Conservation (phyloP, 2,113 vertebrate genomes). For the Chitala chitala region DNA sequence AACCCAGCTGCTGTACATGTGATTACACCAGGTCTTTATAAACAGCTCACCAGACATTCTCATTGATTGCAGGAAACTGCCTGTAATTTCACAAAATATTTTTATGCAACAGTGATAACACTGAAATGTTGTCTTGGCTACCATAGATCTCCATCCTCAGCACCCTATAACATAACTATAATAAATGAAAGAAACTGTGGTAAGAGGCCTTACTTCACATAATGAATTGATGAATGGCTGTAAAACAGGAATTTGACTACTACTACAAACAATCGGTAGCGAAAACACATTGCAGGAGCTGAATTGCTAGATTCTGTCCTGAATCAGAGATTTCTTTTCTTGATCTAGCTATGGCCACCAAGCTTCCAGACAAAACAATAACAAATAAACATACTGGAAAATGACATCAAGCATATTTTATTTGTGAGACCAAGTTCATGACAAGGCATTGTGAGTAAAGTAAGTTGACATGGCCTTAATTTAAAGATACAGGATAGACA, state of each 20-base stretch:
- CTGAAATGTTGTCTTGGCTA: neutral
- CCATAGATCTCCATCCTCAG: neutral
- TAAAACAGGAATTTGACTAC: too few species aligned
- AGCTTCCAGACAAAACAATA: constrained; percentile 21
- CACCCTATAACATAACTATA: neutral
- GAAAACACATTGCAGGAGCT: too few species aligned
- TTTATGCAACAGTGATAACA: neutral
- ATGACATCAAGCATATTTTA: constrained; percentile 97
- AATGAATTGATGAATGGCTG: too few species aligned
- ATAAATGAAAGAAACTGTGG: too few species aligned
- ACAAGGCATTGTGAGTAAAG: constrained; percentile 65
- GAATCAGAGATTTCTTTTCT: too few species aligned
- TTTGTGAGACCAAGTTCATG: constrained; percentile 82
- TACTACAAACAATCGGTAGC: too few species aligned
- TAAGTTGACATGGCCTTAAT: constrained; percentile 61
- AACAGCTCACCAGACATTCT: neutral
- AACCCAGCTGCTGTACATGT: constrained; percentile 78
- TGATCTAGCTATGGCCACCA: too few species aligned
- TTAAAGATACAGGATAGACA: constrained; percentile 68
- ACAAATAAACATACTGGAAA: neutral
- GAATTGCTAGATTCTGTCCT: too few species aligned
- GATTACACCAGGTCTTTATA: constrained; percentile 8
- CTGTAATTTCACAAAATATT: too few species aligned
- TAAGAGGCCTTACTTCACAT: too few species aligned
- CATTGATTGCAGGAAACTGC: neutral